phyloP scores from a whole-genome alignment of 2,888 invertebrate species.

The Epinotia ramella region DNA sequence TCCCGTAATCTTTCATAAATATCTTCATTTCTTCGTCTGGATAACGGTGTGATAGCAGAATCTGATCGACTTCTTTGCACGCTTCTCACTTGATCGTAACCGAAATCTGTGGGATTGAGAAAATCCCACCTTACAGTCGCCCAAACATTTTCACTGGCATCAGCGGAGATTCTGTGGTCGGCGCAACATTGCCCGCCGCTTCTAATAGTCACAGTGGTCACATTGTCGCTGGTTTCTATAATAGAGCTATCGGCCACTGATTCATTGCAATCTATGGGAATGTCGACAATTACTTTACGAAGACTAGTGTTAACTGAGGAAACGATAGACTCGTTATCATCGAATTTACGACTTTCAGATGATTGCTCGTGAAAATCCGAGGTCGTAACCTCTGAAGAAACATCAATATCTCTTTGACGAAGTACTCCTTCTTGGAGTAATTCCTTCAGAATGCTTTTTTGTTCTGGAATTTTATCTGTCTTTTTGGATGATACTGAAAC shows the following conservation, averaged over 20 bases:
- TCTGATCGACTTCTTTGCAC: conserved; percentile 80
- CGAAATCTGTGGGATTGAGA: conserved; percentile 77
- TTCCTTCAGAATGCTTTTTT: conserved; percentile 77
- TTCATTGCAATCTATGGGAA: conserved; percentile 74
- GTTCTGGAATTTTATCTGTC: conserved; percentile 61
- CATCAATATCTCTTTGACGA: conserved; percentile 77
- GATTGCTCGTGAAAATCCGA: conserved; percentile 69
- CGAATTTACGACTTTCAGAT: conserved; percentile 65
- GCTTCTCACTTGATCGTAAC: conserved; percentile 76
- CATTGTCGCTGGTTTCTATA: conserved; percentile 71
- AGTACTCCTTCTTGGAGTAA: conserved; percentile 79
- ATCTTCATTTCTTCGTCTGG: conserved; percentile 72
- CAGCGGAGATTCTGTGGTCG: conserved; percentile 80
- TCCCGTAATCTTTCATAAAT: conserved; percentile 76
- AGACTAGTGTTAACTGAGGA: conserved; percentile 67
- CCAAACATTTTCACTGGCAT: conserved; percentile 79
- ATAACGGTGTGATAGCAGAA: conserved; percentile 76
- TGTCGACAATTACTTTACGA: conserved; percentile 75
- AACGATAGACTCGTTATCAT: conserved; percentile 68
- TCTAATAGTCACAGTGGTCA: conserved; percentile 75
- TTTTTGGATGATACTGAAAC: conserved; percentile 57
- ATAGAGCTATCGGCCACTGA: conserved; percentile 69
- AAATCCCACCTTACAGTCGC: conserved; percentile 81
- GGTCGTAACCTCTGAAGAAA: conserved; percentile 70
- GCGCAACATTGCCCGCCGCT: conserved; percentile 75